These are phyloP conservation scores for Tiliqua scincoides DNA, from an alignment of 2,113 vertebrate species.

Conservation along the genomic window DNA sequence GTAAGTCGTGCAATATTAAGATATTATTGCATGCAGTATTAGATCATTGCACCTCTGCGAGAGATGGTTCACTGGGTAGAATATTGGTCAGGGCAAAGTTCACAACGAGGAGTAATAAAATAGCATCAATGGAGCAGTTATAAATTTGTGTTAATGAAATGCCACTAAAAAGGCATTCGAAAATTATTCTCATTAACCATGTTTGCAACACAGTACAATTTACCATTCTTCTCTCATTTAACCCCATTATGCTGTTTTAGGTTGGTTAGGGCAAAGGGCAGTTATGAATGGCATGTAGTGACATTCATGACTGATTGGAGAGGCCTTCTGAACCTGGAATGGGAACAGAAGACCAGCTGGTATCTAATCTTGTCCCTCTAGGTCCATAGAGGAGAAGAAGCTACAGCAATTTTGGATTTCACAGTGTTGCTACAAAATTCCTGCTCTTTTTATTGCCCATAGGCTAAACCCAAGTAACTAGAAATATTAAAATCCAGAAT, in stretches of 20 bases:
- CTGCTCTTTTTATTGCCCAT: neutral
- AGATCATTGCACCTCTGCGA: constrained; percentile 12
- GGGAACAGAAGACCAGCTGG: neutral
- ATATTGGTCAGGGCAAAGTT: constrained; percentile 39
- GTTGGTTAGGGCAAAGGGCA: neutral
- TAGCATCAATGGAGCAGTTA: constrained; percentile 60
- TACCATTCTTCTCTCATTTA: neutral
- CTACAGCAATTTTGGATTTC: neutral
- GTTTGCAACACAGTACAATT: neutral
- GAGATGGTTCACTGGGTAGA: constrained; percentile 41
- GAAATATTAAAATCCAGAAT: neutral
- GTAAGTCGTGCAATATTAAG: neutral
- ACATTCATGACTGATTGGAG: neutral
- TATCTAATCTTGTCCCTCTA: neutral
- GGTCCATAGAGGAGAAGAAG: neutral
- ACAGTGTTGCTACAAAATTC: neutral
- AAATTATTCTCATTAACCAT: neutral
- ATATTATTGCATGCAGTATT: no score
- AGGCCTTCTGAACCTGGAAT: neutral
- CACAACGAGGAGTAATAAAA: constrained; percentile 63
- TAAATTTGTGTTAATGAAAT: constrained; percentile 62
- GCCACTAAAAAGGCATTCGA: constrained; percentile 58
- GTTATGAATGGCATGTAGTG: neutral
- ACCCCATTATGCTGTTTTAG: neutral
- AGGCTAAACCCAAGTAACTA: neutral